phyloP scores from a whole-genome alignment of 2,888 invertebrate species.

The Nipponacmea schrenckii region DNA sequence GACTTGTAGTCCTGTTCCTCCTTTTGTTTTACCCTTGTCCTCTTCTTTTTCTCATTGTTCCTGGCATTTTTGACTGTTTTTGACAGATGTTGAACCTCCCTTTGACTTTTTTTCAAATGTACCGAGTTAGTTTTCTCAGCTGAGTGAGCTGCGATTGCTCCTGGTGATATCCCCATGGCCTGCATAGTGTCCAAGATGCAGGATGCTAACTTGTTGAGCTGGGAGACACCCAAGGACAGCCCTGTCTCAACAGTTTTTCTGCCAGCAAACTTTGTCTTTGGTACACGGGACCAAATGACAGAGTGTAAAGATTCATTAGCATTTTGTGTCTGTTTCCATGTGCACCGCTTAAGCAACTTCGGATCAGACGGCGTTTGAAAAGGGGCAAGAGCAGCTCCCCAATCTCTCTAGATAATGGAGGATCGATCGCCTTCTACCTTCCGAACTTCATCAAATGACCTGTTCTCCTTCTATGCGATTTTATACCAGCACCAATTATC shows the following conservation, averaged over 20 bases:
- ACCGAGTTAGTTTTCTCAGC: neutral
- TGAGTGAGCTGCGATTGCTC: neutral
- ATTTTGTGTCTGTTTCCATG: slow-evolving; percentile 14
- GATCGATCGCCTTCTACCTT: neutral
- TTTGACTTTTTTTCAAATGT: neutral
- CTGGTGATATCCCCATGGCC: neutral
- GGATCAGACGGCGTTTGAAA: slow-evolving; percentile 6
- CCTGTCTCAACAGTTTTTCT: slow-evolving; percentile 2
- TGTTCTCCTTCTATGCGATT: neutral
- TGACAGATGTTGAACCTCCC: neutral
- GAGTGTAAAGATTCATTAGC: slow-evolving; percentile 16
- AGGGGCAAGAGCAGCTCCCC: neutral
- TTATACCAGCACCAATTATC: neutral
- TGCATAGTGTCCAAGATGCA: neutral
- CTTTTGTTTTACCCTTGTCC: neutral
- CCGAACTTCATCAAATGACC: neutral
- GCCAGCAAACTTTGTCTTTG: slow-evolving; percentile 14
- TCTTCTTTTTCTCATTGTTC: neutral
- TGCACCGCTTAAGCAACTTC: slow-evolving; percentile 13
- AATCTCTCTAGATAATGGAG: neutral
- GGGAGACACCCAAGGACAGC: neutral
- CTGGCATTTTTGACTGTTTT: neutral
- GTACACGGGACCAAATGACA: slow-evolving; percentile 11
- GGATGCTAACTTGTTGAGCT: neutral
- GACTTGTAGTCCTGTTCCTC: neutral